Evolutionary conservation across 2,888 invertebrate genomes (phyloP).

Genomic region (Octodonta nipae): DNA sequence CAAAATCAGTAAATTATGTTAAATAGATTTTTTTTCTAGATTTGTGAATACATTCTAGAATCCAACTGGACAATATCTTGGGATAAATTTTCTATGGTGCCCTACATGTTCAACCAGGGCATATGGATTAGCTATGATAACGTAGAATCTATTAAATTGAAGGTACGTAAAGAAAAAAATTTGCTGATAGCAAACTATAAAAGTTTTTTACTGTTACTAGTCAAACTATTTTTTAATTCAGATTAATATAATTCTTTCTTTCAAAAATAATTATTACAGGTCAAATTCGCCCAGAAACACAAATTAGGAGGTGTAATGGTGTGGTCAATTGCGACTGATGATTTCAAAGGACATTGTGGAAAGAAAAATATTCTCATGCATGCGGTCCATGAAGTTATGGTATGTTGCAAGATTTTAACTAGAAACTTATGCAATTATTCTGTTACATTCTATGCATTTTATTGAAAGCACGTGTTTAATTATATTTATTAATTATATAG

Average conservation of each 20-base stretch:
- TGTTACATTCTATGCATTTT: too few species aligned
- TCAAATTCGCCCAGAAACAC: not conserved
- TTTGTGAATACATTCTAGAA: not conserved
- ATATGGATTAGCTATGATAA: constrained; percentile 64
- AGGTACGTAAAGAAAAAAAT: constrained; percentile 24
- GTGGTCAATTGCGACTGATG: not conserved
- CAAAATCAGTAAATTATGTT: too few species aligned
- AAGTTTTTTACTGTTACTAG: too few species aligned
- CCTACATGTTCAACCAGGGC: constrained; percentile 44
- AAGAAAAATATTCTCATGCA: not conserved
- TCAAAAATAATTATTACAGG: not conserved
- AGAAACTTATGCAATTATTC: too few species aligned
- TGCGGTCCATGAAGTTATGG: not conserved
- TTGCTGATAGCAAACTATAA: too few species aligned
- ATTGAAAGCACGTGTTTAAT: too few species aligned
- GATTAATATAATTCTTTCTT: too few species aligned
- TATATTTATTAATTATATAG: too few species aligned
- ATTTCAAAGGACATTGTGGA: not conserved
- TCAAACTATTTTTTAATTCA: too few species aligned
- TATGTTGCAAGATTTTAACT: too few species aligned
- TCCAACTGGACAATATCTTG: constrained; percentile 36
- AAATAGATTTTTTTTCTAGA: not conserved
- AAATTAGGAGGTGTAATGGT: not conserved
- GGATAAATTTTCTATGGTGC: constrained; percentile 45
- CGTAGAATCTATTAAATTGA: constrained; percentile 39